Base-by-base conservation (phyloP, 1,140 invertebrate species). In the Diploscapter pachys region DNA sequence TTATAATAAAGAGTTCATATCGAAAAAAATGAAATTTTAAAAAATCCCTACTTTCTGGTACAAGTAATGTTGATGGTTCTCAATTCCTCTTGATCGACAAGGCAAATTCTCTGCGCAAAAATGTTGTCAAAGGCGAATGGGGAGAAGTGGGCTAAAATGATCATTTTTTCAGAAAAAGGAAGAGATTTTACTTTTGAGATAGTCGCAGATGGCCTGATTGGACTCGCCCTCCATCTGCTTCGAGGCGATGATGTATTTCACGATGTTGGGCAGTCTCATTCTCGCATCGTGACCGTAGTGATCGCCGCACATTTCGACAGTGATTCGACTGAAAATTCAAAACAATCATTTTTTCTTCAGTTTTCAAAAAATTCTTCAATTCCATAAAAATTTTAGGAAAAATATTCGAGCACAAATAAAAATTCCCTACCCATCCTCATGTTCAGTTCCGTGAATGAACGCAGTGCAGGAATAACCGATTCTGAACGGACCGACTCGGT, bases 201-300 rank as follows among this genome's bases (percentile, higher is more conserved):
- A 59, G 57, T 11, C 31, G 2, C 9, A 11, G 57, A 59, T 59
- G 9, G 9, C 57, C 9, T 11, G 9, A 11, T 11, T 11, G 31
- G 57, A 11, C 57, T 59, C 57, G 9, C 57, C 57, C 9, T 59
- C 57, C 57, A 59, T 59, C 57, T 59, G 57, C 2, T 59, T 59
- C 57, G 9, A 31, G 57, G 57, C 57, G 57, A 59, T 59, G 9
- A 59, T 11, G 9, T 59, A 31, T 31, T 59, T 59, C 31, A 59
- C 57, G 31, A 59, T 59, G 9, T 59, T 59, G 9, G 66, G 66
- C 5, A 68, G 9, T 8, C 66, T 5, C 11, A 68, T 55, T 8
- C 66, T 13, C 49, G 66, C 66, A 54, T 68, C 66, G 66, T 68
- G 66, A 9, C 66, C 66, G 2, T 68, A 68, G 52, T 68, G 66